Evolutionary conservation across 2,888 invertebrate species (phyloP), one percentile per base, ranked within the genome.

Genomic region (Iselma pallidipennis): DNA sequence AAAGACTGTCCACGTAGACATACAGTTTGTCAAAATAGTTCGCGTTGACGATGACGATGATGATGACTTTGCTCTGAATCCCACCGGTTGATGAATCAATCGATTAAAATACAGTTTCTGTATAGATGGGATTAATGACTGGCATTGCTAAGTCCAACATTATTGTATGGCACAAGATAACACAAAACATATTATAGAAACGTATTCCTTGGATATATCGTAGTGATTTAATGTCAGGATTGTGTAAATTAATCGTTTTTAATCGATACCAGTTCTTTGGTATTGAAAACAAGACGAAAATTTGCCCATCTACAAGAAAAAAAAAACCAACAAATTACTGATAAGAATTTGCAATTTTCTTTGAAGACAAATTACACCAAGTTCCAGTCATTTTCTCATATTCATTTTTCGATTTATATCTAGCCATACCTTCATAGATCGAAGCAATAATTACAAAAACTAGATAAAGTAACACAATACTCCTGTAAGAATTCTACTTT

Each of bases 171-270:
- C 66, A 63, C 51, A 71, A 31, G 31, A 76, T 74, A 4, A 76
- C 74, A 49, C 71, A 71, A 5, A 75, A 62, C 71, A 76, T 71
- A 37, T 71, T 76, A 53, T 67, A 72, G 57, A 75, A 74, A 51
- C 76, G 63, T 1, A 76, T 69, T 14, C 76, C 76, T 63, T 76
- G 74, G 14, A 76, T 74, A 23, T 64, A 70, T 52, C 65, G 61
- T 3, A 76, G 53, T 56, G 73, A 68, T 56, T 63, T 55, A 10
- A 60, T 61, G 53, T 76, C 72, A 14, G 66, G 29, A 59, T 57
- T 69, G 9, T 59, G 54, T 6, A 23, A 16, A 14, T 61, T 68
- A 7, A 55, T 33, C 2, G 62, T 55, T 29, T 19, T 69, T 26
- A 74, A 53, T 4, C 73, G 65, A 31, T 70, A 42, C 64, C 70